Percentiles rank a stretch among this genome's conserved stretches.
Evolutionary conservation across 1,140 invertebrate genomes (phyloP).

Genomic region (Drosophila guanche): DNA sequence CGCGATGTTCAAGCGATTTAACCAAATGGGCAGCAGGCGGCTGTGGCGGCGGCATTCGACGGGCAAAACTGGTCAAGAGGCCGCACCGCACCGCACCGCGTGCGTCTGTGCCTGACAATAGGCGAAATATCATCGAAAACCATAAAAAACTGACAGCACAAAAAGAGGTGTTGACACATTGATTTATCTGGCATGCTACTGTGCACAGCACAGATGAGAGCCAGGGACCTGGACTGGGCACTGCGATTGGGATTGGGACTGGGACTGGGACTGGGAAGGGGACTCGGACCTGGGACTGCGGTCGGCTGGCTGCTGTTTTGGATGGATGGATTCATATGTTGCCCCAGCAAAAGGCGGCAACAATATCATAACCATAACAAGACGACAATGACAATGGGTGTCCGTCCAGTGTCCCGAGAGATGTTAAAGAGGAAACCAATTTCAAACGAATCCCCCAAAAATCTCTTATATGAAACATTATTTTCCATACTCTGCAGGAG

Average conservation of each 20-base stretch:
- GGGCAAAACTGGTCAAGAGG: conserved; percentile 34
- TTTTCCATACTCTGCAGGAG: conserved; percentile 3
- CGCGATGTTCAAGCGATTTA: conserved; percentile 55
- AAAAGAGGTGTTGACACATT: conserved; percentile 84
- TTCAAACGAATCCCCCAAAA: conserved; percentile 7
- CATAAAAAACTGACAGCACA: conserved; percentile 83
- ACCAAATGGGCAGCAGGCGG: conserved; percentile 68
- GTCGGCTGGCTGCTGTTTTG: conserved; percentile 34
- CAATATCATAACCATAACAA: conserved; percentile 77
- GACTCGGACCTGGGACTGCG: conserved; percentile 5
- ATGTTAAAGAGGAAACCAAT: background rate
- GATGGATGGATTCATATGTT: conserved; percentile 73
- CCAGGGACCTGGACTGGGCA: background rate
- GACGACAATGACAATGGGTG: conserved; percentile 19
- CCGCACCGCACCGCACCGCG: conserved; percentile 27
- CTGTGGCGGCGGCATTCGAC: conserved; percentile 25
- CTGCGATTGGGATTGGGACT: conserved; percentile 8
- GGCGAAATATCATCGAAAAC: conserved; percentile 83
- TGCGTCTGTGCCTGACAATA: conserved; percentile 74
- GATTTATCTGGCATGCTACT: conserved; percentile 84
- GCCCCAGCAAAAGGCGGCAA: conserved; percentile 50
- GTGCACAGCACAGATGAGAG: conserved; percentile 76
- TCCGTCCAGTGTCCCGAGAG: no score
- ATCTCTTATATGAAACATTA: conserved; percentile 18
- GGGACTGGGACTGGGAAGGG: background rate